A percentile compares a stretch with the other conserved stretches of the same genome.
phyloP scores from a whole-genome alignment of 2,888 invertebrate species.

The Trichogramma evanescens region DNA sequence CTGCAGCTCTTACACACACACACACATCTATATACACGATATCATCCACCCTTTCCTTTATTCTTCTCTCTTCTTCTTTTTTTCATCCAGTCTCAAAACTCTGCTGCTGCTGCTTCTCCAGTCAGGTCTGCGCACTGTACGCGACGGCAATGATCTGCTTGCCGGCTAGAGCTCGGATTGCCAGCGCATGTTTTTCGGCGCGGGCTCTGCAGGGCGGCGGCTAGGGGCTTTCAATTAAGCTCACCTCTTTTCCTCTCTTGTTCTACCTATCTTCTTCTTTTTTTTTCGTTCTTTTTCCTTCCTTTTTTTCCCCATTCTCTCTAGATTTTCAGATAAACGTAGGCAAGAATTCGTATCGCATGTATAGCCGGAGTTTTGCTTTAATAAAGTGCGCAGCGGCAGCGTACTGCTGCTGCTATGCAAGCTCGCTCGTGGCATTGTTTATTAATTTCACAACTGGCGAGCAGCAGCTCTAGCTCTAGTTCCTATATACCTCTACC shows the following conservation, averaged over 20 bases:
- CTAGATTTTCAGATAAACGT: no score
- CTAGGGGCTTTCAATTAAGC: no score
- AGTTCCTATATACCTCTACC: background rate
- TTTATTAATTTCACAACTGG: slow-evolving; percentile 14
- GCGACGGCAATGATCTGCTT: background rate
- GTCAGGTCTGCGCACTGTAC: no score
- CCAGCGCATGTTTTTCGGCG: no score
- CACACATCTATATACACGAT: no score
- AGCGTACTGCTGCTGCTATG: background rate
- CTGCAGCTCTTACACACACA: background rate
- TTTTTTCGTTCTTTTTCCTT: background rate
- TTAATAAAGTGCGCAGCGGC: slow-evolving; percentile 9
- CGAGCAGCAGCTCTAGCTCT: background rate
- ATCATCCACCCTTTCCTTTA: background rate
- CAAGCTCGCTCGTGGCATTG: slow-evolving; percentile 1
- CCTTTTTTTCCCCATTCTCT: background rate
- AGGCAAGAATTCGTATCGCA: no score
- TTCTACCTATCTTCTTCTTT: no score
- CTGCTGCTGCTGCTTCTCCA: background rate
- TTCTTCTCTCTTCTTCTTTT: background rate
- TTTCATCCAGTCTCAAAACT: background rate
- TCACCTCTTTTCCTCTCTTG: no score
- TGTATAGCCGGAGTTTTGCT: background rate
- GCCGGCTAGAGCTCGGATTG: no score
- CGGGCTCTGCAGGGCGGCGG: no score